Conservation (phyloP, 2,888 invertebrate genomes). For the Eupithecia tripunctaria region DNA sequence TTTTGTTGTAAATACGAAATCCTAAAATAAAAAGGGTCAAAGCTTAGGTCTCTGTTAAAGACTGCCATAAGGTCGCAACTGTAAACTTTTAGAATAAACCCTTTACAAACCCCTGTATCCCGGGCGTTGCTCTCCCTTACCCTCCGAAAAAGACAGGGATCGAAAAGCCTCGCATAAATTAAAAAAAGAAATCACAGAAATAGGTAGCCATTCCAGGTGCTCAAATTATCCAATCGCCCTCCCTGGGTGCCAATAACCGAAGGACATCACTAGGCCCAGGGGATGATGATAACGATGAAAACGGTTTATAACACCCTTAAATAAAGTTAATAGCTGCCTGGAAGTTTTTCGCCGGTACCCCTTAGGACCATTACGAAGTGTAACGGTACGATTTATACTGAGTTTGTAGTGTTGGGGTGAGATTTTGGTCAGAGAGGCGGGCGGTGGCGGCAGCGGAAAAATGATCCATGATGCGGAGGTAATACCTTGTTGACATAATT, state of each 20-base stretch:
- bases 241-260: constrained; percentile 67
- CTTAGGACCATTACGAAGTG: constrained; percentile 76
- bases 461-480: background rate
- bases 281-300: constrained; percentile 79
- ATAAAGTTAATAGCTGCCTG: constrained; percentile 80
- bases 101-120: background rate
- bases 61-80: background rate
- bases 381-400: constrained; percentile 78
- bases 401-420: constrained; percentile 71
- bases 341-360: constrained; percentile 80
- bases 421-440: constrained; percentile 16
- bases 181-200: constrained; percentile 33
- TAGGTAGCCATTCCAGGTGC: constrained; percentile 40
- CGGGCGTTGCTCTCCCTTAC: background rate
- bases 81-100: constrained; percentile 8
- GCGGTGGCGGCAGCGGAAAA: constrained; percentile 16
- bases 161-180: constrained; percentile 22
- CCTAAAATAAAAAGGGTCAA: constrained; percentile 1
- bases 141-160: background rate
- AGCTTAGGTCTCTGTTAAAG: background rate
- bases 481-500: background rate
- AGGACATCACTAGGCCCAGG: constrained; percentile 69
- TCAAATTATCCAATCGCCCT: constrained; percentile 42
- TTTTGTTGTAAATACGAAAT: background rate
- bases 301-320: constrained; percentile 82